These are phyloP conservation scores for Azorinus chamasolen DNA, from an alignment of 2,888 invertebrate genomes.

Conservation along the genomic window DNA sequence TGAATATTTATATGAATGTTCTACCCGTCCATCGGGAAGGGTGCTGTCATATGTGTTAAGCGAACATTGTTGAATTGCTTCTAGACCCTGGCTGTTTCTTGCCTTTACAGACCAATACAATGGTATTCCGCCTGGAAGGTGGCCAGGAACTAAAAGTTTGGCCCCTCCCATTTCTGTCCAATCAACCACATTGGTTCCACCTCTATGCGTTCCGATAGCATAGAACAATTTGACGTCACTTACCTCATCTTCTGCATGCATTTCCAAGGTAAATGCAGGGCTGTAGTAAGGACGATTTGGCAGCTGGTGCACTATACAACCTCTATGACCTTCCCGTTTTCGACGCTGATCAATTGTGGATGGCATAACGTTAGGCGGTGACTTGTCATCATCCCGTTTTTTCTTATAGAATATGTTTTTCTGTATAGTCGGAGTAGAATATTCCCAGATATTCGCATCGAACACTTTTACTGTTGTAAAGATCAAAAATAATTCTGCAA, in stretches of 20 bases:
- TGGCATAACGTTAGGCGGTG: slow-evolving; percentile 55
- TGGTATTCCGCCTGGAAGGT: slow-evolving; percentile 69
- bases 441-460: slow-evolving; percentile 66
- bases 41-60: slow-evolving; percentile 76
- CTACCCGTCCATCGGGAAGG: slow-evolving; percentile 75
- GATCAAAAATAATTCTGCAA: slow-evolving; percentile 52
- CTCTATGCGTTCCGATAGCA: slow-evolving; percentile 67
- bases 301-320: slow-evolving; percentile 68
- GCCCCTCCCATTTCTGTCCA: slow-evolving; percentile 71
- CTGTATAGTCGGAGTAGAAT: slow-evolving; percentile 43
- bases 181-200: slow-evolving; percentile 65
- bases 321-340: slow-evolving; percentile 40
- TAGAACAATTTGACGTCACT: slow-evolving; percentile 70
- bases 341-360: slow-evolving; percentile 34
- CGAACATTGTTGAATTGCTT: slow-evolving; percentile 61
- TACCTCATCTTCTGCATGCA: slow-evolving; percentile 64
- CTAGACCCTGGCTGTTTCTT: slow-evolving; percentile 72
- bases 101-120: slow-evolving; percentile 76
- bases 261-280: slow-evolving; percentile 67
- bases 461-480: slow-evolving; percentile 54
- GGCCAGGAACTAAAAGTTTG: slow-evolving; percentile 57
- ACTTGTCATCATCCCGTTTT: slow-evolving; percentile 54
- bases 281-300: slow-evolving; percentile 59
- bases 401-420: slow-evolving; percentile 62
- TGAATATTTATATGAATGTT: slow-evolving; percentile 68